phyloP scores from a whole-genome alignment of 2,113 vertebrate species.

The Crotalus viridis region DNA sequence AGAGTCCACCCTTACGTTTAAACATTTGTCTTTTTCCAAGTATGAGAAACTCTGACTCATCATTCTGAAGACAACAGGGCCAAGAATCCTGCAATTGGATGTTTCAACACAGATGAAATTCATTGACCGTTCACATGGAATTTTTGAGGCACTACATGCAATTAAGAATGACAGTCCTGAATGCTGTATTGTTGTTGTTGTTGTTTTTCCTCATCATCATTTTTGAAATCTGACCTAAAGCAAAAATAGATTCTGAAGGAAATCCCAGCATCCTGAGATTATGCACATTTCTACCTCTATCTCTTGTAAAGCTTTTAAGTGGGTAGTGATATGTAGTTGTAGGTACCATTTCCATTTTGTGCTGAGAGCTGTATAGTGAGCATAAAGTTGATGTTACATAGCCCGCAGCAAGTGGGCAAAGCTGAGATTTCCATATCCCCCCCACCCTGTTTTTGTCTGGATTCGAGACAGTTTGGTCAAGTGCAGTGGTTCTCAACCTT shows the following conservation, averaged over 20 bases:
- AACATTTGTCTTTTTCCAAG: neutral
- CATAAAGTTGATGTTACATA: neutral
- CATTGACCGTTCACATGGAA: neutral
- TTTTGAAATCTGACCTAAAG: neutral
- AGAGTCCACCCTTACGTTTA: neutral
- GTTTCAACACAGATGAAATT: neutral
- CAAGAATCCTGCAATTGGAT: neutral
- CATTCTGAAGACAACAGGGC: neutral
- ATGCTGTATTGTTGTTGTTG: neutral
- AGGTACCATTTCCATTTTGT: neutral
- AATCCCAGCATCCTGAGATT: neutral
- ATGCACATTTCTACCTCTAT: neutral
- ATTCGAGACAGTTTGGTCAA: neutral
- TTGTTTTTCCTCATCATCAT: neutral
- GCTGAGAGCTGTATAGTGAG: neutral
- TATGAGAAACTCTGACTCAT: neutral
- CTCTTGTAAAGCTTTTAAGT: neutral
- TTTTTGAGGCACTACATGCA: neutral
- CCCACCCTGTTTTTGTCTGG: too few species aligned
- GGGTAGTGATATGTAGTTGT: neutral
- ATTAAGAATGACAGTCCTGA: neutral
- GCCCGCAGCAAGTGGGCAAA: neutral
- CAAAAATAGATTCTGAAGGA: neutral
- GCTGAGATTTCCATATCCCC: neutral
- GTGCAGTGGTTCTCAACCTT: too few species aligned